Conservation (phyloP, 2,888 invertebrate genomes). For the Calephelis perditalis region DNA sequence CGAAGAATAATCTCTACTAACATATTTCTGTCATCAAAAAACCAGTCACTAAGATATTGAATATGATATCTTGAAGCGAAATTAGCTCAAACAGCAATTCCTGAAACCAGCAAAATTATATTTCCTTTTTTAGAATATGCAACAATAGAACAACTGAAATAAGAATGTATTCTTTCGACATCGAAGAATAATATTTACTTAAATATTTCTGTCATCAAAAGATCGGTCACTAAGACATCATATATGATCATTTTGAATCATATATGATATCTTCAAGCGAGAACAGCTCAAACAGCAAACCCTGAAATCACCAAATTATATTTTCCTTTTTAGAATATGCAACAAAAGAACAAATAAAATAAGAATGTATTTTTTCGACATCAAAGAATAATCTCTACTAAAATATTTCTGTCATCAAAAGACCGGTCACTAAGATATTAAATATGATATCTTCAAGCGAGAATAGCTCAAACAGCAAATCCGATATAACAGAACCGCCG, state of each 20-base stretch:
- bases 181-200: too few relatives aligned
- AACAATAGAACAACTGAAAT: too few relatives aligned
- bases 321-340: too few relatives aligned
- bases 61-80: neutral
- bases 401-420: neutral
- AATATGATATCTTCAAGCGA: conserved; percentile 7
- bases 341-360: neutral
- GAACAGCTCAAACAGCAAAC: conserved; percentile 1
- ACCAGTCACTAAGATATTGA: neutral
- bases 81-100: neutral
- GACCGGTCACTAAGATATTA: neutral
- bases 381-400: too few relatives aligned
- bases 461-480: conserved; percentile 6
- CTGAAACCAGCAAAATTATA: too few relatives aligned
- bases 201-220: neutral
- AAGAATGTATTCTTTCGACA: too few relatives aligned
- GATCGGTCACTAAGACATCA: neutral
- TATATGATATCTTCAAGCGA: neutral
- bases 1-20: too few relatives aligned
- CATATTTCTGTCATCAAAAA: neutral
- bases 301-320: too few relatives aligned
- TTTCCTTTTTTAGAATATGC: too few relatives aligned
- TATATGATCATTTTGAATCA: neutral
- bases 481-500: conserved; percentile 6
- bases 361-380: too few relatives aligned